Conservation (phyloP, 1,140 invertebrate species). For the Danaus melanippus region DNA sequence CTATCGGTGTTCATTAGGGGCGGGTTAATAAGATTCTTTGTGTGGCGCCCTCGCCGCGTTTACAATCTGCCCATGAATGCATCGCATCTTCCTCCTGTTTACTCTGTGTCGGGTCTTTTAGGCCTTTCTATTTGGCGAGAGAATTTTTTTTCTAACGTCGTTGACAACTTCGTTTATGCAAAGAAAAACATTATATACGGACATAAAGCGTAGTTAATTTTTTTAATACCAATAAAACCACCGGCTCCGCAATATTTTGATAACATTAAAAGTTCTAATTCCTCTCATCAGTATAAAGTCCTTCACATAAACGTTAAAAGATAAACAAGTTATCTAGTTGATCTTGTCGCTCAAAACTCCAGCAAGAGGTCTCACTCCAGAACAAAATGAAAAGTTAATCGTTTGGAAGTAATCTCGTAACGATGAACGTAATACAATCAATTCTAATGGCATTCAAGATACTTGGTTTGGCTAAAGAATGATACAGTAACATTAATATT, state of each 20-base stretch:
- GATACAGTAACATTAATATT: too few relatives aligned
- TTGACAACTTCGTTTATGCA: too few relatives aligned
- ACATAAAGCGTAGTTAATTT: too few relatives aligned
- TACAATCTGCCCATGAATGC: slow-evolving; percentile 62
- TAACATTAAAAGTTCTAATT: neutral
- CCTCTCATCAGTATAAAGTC: too few relatives aligned
- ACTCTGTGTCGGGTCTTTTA: slow-evolving; percentile 24
- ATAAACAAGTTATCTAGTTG: slow-evolving; percentile 29
- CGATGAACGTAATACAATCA: slow-evolving; percentile 44
- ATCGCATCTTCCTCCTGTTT: slow-evolving; percentile 60
- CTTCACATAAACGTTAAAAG: slow-evolving; percentile 4
- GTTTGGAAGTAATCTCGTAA: slow-evolving; percentile 47
- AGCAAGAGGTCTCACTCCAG: slow-evolving; percentile 37
- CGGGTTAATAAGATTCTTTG: slow-evolving; percentile 66
- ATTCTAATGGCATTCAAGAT: slow-evolving; percentile 27
- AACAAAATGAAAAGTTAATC: slow-evolving; percentile 56
- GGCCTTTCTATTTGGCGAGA: slow-evolving; percentile 5
- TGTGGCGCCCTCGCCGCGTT: slow-evolving; percentile 41
- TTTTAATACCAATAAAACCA: too few relatives aligned
- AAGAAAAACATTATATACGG: too few relatives aligned
- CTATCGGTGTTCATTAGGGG: slow-evolving; percentile 59
- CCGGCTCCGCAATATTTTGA: neutral
- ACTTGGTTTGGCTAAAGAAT: neutral
- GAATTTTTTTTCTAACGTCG: slow-evolving; percentile 1
- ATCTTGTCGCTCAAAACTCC: slow-evolving; percentile 33